These are phyloP conservation scores for Oreohelix idahoensis DNA, from an alignment of 1,140 invertebrate species.

Conservation along the genomic window DNA sequence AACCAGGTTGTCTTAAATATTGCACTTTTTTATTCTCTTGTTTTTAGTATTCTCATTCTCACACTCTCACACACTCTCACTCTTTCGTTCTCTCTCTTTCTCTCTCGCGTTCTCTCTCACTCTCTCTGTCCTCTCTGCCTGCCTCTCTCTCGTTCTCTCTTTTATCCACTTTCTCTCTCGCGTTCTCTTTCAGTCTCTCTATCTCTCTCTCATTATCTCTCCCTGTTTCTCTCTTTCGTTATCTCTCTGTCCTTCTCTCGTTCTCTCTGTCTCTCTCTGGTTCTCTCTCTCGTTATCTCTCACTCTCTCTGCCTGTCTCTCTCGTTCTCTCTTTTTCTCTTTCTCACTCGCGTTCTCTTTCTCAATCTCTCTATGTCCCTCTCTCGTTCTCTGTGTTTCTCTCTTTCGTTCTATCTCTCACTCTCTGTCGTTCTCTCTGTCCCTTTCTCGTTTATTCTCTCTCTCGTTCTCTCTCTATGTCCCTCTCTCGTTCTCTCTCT, in stretches of 20 bases:
- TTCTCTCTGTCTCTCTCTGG: neutral
- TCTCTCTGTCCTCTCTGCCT: neutral
- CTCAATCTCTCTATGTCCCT: neutral
- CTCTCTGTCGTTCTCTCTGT: neutral
- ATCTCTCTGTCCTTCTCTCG: neutral
- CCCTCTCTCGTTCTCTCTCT: conserved; percentile 1
- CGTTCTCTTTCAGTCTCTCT: neutral
- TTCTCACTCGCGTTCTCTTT: neutral
- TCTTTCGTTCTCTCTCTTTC: neutral
- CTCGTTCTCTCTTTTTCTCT: neutral
- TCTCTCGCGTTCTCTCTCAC: neutral
- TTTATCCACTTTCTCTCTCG: neutral
- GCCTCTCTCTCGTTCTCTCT: neutral
- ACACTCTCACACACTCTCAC: neutral
- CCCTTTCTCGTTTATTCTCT: neutral
- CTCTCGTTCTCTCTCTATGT: neutral
- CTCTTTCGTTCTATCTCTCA: neutral
- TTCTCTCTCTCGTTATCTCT: neutral
- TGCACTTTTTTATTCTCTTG: neutral
- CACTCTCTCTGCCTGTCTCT: neutral
- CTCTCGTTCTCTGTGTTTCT: neutral
- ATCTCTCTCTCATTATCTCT: neutral
- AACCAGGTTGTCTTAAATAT: too few species aligned
- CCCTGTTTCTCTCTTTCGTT: neutral
- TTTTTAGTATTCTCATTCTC: neutral